phyloP scores from a whole-genome alignment of 2,113 vertebrate species.

The Neopipo cinnamomea region DNA sequence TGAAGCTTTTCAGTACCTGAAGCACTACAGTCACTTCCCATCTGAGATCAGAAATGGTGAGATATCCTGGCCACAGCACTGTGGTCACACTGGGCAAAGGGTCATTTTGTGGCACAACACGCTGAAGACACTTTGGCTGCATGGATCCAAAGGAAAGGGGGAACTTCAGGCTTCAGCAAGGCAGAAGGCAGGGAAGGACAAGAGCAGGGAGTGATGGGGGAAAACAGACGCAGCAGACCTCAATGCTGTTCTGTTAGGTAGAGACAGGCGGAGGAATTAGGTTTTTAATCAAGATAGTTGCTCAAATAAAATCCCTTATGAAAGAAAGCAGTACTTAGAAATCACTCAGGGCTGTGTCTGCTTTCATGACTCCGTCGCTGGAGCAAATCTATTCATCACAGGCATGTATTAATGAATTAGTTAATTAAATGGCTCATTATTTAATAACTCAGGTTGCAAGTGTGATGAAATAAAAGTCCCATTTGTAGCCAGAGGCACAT shows the following conservation, averaged over 20 bases:
- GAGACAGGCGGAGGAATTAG: background rate
- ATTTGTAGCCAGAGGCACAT: constrained; percentile 28
- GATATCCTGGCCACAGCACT: background rate
- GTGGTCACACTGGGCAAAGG: background rate
- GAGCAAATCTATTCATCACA: constrained; percentile 41
- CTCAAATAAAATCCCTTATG: background rate
- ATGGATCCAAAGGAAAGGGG: background rate
- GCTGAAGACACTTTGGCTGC: background rate
- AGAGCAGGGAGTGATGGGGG: background rate
- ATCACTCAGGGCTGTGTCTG: background rate
- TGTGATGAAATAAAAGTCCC: constrained; percentile 50
- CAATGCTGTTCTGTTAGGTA: background rate
- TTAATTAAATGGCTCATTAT: constrained; percentile 55
- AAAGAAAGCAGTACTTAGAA: background rate
- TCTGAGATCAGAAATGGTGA: background rate
- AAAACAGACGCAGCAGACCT: background rate
- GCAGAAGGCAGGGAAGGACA: background rate
- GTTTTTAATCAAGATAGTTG: background rate
- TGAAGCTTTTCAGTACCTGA: background rate
- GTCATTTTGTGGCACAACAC: background rate
- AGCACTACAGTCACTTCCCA: background rate
- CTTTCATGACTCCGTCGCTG: background rate
- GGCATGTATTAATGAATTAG: constrained; percentile 46
- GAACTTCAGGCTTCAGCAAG: background rate
- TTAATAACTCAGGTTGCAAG: constrained; percentile 60